Conservation (phyloP, 2,888 invertebrate genomes). For the Amphipoea oculea region DNA sequence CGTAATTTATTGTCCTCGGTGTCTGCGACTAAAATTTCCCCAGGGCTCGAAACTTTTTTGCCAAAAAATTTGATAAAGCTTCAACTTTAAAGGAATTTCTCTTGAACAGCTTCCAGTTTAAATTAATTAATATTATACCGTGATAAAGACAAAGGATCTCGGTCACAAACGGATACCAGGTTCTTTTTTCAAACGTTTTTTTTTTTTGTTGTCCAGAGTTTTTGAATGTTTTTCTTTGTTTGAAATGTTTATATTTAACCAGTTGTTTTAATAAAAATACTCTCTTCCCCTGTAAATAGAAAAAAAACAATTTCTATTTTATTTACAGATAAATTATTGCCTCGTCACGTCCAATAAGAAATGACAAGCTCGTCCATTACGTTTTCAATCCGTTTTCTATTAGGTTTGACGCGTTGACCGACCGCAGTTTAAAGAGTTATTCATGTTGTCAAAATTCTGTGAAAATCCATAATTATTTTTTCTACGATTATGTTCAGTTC, state of each 20-base stretch:
- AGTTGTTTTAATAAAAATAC: background rate
- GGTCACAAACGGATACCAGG: background rate
- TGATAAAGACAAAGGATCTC: constrained; percentile 8
- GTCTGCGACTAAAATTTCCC: background rate
- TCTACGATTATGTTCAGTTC: background rate
- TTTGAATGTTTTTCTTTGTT: background rate
- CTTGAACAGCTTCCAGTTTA: background rate
- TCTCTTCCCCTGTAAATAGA: too few species aligned
- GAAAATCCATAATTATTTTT: background rate
- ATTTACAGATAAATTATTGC: background rate
- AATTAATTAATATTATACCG: constrained; percentile 11
- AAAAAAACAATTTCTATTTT: background rate
- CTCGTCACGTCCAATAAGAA: background rate
- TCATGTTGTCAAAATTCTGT: too few species aligned
- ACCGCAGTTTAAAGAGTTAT: background rate
- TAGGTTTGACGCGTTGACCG: background rate
- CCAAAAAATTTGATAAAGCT: background rate
- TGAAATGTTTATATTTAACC: background rate
- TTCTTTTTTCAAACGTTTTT: background rate
- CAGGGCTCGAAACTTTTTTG: background rate
- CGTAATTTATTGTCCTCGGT: background rate
- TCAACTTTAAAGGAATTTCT: background rate
- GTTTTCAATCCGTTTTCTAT: background rate
- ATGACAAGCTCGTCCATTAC: background rate
- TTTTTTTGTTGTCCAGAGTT: background rate